phyloP scores from a whole-genome alignment of 1,140 invertebrate genomes.

The Drosophila kepulauana region DNA sequence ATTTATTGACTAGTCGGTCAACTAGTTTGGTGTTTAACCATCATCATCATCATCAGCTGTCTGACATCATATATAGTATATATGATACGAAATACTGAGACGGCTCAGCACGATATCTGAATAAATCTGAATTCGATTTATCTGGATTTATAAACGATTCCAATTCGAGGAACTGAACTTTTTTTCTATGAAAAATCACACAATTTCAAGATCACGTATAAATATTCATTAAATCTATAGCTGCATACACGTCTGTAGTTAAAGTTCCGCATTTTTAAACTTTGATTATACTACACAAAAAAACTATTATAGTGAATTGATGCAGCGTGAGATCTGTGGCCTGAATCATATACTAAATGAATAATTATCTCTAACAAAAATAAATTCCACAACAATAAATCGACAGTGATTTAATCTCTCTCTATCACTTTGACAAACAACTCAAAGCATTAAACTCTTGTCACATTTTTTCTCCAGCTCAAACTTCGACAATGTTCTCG shows the following conservation, averaged over 20 bases:
- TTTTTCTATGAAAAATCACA: too few relatives aligned
- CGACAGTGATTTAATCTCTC: neutral
- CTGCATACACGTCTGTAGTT: too few relatives aligned
- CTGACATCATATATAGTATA: constrained; percentile 9
- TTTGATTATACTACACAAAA: too few relatives aligned
- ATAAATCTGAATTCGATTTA: constrained; percentile 16
- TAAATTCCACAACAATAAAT: neutral
- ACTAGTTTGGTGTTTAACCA: constrained; percentile 7
- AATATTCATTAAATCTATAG: too few relatives aligned
- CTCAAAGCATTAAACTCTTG: neutral
- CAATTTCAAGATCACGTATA: too few relatives aligned
- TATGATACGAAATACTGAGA: neutral
- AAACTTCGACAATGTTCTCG: constrained; percentile 4
- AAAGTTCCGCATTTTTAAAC: too few relatives aligned
- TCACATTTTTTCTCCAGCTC: neutral
- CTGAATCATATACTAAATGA: too few relatives aligned
- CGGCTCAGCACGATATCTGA: neutral
- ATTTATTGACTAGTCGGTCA: constrained; percentile 18
- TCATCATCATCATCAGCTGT: neutral
- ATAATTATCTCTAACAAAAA: neutral
- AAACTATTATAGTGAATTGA: too few relatives aligned
- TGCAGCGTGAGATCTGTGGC: too few relatives aligned
- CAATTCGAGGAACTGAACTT: neutral
- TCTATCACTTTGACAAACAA: neutral
- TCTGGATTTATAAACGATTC: neutral